These are phyloP conservation scores for Agrochola lota DNA, from an alignment of 2,888 invertebrate species.

Conservation along the genomic window DNA sequence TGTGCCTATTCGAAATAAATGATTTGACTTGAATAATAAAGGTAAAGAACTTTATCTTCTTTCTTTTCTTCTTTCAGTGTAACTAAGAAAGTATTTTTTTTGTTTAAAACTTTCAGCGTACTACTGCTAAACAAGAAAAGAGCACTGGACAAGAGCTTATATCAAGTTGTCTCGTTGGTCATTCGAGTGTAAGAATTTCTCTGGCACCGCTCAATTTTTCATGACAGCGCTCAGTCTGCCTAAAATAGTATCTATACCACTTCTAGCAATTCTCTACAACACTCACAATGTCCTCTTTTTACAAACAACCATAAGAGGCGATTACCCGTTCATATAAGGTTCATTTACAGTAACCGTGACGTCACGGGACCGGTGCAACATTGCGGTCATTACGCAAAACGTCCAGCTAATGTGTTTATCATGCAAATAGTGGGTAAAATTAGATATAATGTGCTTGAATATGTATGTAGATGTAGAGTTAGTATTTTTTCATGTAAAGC, in stretches of 20 bases:
- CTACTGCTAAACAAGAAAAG: no score
- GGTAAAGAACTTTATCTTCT: no score
- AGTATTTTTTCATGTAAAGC: conserved; percentile 28
- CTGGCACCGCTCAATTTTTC: no score
- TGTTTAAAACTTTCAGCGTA: no score
- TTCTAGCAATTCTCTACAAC: conserved; percentile 8
- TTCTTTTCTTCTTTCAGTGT: no score
- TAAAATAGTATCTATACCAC: neutral
- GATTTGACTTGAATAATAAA: no score
- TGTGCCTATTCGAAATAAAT: no score
- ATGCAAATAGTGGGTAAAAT: conserved; percentile 55
- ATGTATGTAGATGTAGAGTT: conserved; percentile 1
- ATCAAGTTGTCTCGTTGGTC: no score
- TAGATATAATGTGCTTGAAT: conserved; percentile 42
- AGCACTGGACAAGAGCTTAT: no score
- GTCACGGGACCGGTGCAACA: conserved; percentile 34
- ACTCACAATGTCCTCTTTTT: conserved; percentile 21
- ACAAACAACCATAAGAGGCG: conserved; percentile 6
- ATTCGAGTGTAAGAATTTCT: no score
- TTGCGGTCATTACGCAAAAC: conserved; percentile 9
- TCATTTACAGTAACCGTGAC: conserved; percentile 35
- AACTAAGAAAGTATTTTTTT: no score
- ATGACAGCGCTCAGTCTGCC: no score
- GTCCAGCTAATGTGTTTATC: conserved; percentile 31
- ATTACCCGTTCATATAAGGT: conserved; percentile 35